These are phyloP conservation scores for Hirtodrosophila cameraria DNA, from an alignment of 2,888 invertebrate species.

Conservation along the genomic window DNA sequence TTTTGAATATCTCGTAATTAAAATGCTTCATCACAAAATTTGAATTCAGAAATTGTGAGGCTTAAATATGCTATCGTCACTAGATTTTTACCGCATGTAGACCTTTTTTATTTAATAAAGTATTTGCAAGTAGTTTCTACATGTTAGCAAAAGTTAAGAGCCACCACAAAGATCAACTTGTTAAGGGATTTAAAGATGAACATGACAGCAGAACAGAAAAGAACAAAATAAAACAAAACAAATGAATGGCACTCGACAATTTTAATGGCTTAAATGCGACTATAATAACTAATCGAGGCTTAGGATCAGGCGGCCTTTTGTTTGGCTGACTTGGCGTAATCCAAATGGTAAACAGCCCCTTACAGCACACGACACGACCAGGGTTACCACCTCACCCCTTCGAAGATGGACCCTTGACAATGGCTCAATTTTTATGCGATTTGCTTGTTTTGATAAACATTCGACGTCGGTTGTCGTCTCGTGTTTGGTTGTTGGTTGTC, in stretches of 20 bases:
- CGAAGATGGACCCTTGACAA: constrained; percentile 59
- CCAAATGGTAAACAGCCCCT: constrained; percentile 25
- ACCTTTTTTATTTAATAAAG: too few species aligned
- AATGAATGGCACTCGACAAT: constrained; percentile 42
- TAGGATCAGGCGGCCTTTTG: constrained; percentile 48
- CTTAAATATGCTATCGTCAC: too few species aligned
- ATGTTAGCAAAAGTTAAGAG: too few species aligned
- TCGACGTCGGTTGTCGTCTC: constrained; percentile 34
- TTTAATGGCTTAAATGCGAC: constrained; percentile 72
- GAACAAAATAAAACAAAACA: too few species aligned
- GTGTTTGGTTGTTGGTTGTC: too few species aligned
- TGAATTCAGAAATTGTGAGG: too few species aligned
- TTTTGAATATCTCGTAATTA: too few species aligned
- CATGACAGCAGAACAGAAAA: constrained; percentile 26
- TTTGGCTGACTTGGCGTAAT: constrained; percentile 40
- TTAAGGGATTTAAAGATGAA: constrained; percentile 5
- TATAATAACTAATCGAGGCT: constrained; percentile 65
- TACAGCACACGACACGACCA: constrained; percentile 2
- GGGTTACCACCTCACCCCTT: background rate
- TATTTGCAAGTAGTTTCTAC: too few species aligned
- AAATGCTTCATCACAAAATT: too few species aligned
- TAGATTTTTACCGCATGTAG: too few species aligned
- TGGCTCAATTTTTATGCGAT: constrained; percentile 78
- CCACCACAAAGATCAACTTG: constrained; percentile 5
- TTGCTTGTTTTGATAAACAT: constrained; percentile 75